Evolutionary conservation across 2,113 vertebrate genomes (phyloP), one percentile per base, ranked within the genome.

Genomic region (Triplophysa tibetana): DNA sequence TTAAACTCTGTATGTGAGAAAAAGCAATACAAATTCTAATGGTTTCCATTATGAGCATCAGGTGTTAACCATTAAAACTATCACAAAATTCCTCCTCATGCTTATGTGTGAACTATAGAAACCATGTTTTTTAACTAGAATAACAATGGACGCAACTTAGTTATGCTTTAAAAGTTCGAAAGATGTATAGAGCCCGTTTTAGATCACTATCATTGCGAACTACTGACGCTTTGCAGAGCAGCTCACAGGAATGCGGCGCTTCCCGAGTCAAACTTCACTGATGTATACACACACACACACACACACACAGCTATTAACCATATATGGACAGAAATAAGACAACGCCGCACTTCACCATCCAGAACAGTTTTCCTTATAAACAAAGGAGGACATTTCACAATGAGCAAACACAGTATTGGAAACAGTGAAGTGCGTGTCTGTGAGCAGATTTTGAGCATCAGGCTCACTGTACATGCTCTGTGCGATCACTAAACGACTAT

Each of bases 1-100:
- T 98, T 98, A 90, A 94, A 98, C 84, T 98, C 97, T 98, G 54
- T 24, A 58, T 29, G 65, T 77, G 52, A 87, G 70, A 81, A 87
- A 63, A 50, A 11, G 11, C 43, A 45, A 45, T 45, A 12, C 43
- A 45, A 12, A 45, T 11, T 45, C 43, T 45, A 45, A 45, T 45
- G 9, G 43, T 45, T 12, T 45, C 43, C 43, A 45, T 45, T 12
- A 45, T 12, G 10, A 45, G 11, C 43, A 9, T 45, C 43, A 38
- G 33, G 33, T 45, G 43, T 45, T 45, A 9, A 11, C 43, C 43
- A 45, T 11, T 45, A 45, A 12, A 45, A 45, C 11, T 12, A 45
- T 45, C 12, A 45, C 43, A 45, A 45, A 45, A 12, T 45, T 45
- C 43, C 43, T 45, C 33, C 6, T 33, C 33, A 38, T 38, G 33